Evolutionary conservation across 35 echinoderm and acorn worm species (phyloP), one percentile per base, ranked within the genome.

Genomic region (Patiria miniata): DNA sequence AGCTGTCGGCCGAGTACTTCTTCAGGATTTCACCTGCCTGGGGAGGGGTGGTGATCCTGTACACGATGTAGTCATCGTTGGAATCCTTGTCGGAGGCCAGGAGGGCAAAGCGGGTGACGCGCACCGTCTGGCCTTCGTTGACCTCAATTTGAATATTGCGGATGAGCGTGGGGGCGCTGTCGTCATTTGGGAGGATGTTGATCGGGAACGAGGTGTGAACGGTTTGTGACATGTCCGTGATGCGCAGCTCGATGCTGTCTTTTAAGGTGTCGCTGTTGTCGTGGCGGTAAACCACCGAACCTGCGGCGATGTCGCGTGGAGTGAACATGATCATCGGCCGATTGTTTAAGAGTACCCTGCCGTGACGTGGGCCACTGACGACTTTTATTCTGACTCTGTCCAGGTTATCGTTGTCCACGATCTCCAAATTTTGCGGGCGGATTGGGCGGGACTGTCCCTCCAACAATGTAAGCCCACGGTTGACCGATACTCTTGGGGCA

Each of bases 391-490:
- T 52, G 1, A 99, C 93, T 52, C 89, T 89, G 51, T 82, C 77
- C 34, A 99, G 57, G 61, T 94, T 99, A 38, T 99, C 96, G 69
- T 90, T 95, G 61, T 99, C 96, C 15, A 99, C 96, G 15, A 99
- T 81, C 51, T 90, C 83, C 37, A 99, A 83, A 34, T 99, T 89
- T 21, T 86, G 87, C 33, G 81, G 83, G 32, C 58, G 87, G 50
- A 99, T 99, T 7, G 87, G 53, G 15, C 96, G 82, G 4, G 96
- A 99, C 56, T 99, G 96, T 10, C 96, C 96, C 79, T 99, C 96
- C 8, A 99, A 86, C 79, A 99, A 40, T 0, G 96, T 95, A 32
- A 99, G 80, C 34, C 96, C 96, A 36, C 86, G 94, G 52, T 99
- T 99, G 7, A 94, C 61, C 1, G 86, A 87, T 1, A 99, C 89